A percentile compares a stretch with the other conserved stretches of the same genome.
These are phyloP conservation scores for Sisor rabdophorus DNA, from an alignment of 2,113 vertebrate species.

Conservation along the genomic window DNA sequence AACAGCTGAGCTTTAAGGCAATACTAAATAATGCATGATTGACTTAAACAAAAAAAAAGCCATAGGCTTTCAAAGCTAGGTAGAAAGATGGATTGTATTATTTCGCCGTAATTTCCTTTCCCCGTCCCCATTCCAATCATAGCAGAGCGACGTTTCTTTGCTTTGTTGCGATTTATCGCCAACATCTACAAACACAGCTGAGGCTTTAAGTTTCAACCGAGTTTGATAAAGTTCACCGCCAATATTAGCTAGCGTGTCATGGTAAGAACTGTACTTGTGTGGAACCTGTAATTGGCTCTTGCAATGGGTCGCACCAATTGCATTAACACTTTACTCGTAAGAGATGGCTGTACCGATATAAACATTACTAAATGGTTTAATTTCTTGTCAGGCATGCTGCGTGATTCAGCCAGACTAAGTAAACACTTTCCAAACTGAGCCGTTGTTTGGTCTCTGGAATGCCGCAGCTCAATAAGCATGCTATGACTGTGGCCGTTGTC, in stretches of 20 bases:
- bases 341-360: background rate
- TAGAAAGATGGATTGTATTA: constrained; percentile 48
- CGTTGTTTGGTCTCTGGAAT: constrained; percentile 6
- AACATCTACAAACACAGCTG: constrained; percentile 16
- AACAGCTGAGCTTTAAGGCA: constrained; percentile 47
- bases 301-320: background rate
- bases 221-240: constrained; percentile 20
- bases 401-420: constrained; percentile 17
- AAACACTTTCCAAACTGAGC: constrained; percentile 22
- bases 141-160: constrained; percentile 21
- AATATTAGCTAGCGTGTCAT: constrained; percentile 30
- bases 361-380: constrained; percentile 20
- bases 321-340: constrained; percentile 16
- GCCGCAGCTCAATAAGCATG: constrained; percentile 13
- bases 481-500: background rate
- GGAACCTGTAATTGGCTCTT: constrained; percentile 29
- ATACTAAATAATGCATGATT: constrained; percentile 50
- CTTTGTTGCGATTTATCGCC: constrained; percentile 41
- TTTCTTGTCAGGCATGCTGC: constrained; percentile 1
- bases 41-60: constrained; percentile 48
- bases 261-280: constrained; percentile 11
- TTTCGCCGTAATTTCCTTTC: constrained; percentile 49
- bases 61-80: constrained; percentile 22
- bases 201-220: constrained; percentile 12
- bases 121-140: constrained; percentile 34